A percentile compares a stretch with the other conserved stretches of the same genome.
Evolutionary conservation across 1,140 invertebrate genomes (phyloP).

Genomic region (Brachionus plicatilis): DNA sequence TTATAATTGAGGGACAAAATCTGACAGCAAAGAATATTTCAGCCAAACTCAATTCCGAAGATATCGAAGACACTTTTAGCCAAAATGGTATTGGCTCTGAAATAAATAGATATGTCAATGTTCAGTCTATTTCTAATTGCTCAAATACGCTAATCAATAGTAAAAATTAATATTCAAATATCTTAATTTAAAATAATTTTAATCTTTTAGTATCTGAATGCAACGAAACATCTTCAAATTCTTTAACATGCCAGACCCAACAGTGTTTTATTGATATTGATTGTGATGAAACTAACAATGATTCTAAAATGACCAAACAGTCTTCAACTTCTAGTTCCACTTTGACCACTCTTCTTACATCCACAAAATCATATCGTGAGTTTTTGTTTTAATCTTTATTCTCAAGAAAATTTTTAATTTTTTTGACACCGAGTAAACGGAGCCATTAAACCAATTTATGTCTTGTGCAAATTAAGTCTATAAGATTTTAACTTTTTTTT

Average conservation of each 20-base stretch:
- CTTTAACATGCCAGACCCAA: not conserved
- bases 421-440: too few species aligned
- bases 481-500: too few species aligned
- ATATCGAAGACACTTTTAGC: not conserved
- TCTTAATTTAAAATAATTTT: not conserved
- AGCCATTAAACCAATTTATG: too few species aligned
- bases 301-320: not conserved
- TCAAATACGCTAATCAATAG: not conserved
- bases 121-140: not conserved
- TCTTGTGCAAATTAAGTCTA: too few species aligned
- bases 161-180: not conserved
- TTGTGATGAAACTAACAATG: not conserved
- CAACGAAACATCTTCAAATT: not conserved
- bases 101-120: not conserved
- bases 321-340: not conserved
- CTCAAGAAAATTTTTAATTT: too few species aligned
- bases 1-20: not conserved
- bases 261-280: not conserved
- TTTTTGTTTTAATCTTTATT: not conserved
- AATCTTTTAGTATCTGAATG: not conserved
- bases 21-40: not conserved
- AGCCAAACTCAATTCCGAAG: not conserved
- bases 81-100: not conserved
- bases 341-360: not conserved
- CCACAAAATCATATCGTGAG: not conserved